A percentile compares a stretch with the other conserved stretches of the same genome.
These are phyloP conservation scores for Deilephila porcellus DNA, from an alignment of 2,888 invertebrate genomes.

Conservation along the genomic window DNA sequence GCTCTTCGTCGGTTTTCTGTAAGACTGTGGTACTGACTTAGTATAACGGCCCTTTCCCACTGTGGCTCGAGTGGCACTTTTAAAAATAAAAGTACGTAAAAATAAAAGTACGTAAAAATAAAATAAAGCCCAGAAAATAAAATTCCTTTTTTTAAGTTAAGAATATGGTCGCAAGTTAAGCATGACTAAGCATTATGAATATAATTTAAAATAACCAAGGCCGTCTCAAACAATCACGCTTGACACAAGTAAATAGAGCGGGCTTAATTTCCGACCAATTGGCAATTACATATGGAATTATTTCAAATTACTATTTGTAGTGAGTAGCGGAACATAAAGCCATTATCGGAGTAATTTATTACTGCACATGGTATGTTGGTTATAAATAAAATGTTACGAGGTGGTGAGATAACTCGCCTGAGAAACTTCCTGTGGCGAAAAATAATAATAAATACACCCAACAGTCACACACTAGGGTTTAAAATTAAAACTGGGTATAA, in stretches of 20 bases:
- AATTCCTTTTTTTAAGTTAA: no score
- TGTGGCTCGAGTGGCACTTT: no score
- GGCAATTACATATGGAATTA: constrained; percentile 11
- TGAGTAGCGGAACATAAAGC: not conserved
- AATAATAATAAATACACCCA: no score
- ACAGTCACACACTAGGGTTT: no score
- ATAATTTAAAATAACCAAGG: constrained; percentile 14
- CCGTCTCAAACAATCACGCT: constrained; percentile 6
- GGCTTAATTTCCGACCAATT: not conserved
- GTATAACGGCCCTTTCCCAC: no score
- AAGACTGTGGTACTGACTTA: no score
- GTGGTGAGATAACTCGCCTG: not conserved
- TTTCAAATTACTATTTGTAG: not conserved
- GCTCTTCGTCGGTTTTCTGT: no score
- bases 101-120: no score
- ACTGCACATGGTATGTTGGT: not conserved
- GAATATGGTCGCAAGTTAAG: not conserved
- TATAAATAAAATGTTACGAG: constrained; percentile 8
- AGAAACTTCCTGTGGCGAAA: not conserved
- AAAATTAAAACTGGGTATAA: no score
- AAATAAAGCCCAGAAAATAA: no score
- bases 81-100: no score
- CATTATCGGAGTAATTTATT: not conserved
- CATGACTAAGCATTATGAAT: constrained; percentile 11
- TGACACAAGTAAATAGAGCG: constrained; percentile 2